Evolutionary conservation across 1,140 invertebrate species (phyloP), one percentile per base, ranked within the genome.

Genomic region (Lepidurus apus): DNA sequence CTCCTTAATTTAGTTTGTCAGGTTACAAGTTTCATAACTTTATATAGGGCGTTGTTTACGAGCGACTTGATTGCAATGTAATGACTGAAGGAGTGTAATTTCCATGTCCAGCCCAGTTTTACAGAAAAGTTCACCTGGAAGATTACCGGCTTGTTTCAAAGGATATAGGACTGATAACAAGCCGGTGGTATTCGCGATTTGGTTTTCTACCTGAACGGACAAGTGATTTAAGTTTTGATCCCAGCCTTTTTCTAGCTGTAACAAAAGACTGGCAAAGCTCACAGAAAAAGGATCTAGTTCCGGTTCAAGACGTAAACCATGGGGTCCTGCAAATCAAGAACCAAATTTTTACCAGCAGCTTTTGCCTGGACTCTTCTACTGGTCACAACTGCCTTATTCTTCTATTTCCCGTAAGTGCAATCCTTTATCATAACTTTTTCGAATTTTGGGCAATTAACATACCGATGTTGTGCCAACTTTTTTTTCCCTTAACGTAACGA

Each of bases 341-440:
- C 93, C 84, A 93, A 93, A 88, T 95, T 94, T 88, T 91, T 98
- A 88, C 97, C 97, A 86, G 96, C 96, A 84, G 93, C 93, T 84
- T 94, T 97, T 88, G 96, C 97, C 84, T 99, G 97, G 97, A 91
- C 91, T 80, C 88, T 98, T 83, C 89, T 98, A 81, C 87, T 98
- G 83, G 90, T 90, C 83, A 94, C 95, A 81, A 97, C 96, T 81
- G 91, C 91, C 83, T 89, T 96, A 81, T 98, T 98, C 90, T 98
- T 97, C 88, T 94, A 93, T 87, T 97, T 94, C 87, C 94, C 96
- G 95, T 97, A 89, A 96, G 95, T 95, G 81, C 77, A 79, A 10
- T 3, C 53, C 21, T 34, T 34, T 34, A 34, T 7, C 53, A 17
- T 7, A 5, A 11, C 13, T 0, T 21, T 8, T 65, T 4, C 8